Evolutionary conservation across 2,113 vertebrate species (phyloP).

Genomic region (Oryzias woworae): DNA sequence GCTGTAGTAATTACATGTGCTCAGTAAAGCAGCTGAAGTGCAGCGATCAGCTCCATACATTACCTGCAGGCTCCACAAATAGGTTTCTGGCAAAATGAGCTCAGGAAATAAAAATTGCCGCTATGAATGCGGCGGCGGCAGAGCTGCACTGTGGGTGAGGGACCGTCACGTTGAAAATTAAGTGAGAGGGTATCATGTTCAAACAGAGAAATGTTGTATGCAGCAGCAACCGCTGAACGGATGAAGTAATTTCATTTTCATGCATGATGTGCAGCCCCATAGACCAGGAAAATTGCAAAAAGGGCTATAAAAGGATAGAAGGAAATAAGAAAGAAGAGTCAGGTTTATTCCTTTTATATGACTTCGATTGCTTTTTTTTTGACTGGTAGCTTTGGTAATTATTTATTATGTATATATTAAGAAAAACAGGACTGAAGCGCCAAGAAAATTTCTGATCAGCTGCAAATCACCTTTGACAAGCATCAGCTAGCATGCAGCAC

Average conservation of each 20-base stretch:
- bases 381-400: conserved; percentile 64
- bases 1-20: conserved; percentile 25
- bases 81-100: conserved; percentile 35
- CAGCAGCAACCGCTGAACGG: conserved; percentile 71
- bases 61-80: conserved; percentile 22
- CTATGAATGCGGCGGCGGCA: conserved; percentile 34
- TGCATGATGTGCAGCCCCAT: conserved; percentile 73
- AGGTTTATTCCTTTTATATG: conserved; percentile 40
- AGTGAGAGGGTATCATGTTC: conserved; percentile 70
- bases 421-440: too few species aligned
- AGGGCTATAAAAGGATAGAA: conserved; percentile 51
- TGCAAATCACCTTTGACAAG: too few species aligned
- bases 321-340: conserved; percentile 30
- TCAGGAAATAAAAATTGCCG: conserved; percentile 38
- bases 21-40: conserved; percentile 13
- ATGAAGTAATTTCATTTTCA: conserved; percentile 80
- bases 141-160: conserved; percentile 50
- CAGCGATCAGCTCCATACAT: conserved; percentile 2
- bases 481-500: too few species aligned
- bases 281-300: conserved; percentile 69
- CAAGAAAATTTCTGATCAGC: too few species aligned
- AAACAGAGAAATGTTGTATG: conserved; percentile 77
- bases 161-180: conserved; percentile 65
- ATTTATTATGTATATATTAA: neutral
- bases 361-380: conserved; percentile 47